Evolutionary conservation across 2,888 invertebrate genomes (phyloP).

Genomic region (Deilephila elpenor): DNA sequence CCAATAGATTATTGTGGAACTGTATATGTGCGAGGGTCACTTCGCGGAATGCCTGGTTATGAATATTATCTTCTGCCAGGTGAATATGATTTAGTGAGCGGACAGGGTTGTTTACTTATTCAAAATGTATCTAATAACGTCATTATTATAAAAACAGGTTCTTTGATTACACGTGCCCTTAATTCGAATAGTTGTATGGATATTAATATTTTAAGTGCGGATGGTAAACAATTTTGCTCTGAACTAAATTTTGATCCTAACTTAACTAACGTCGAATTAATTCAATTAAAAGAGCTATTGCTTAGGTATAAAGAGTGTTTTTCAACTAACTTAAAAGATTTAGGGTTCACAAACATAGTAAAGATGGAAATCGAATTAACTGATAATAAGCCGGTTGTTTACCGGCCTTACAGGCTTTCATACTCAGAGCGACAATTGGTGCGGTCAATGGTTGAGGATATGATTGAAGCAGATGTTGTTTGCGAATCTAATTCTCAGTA

Average conservation of each 20-base stretch:
- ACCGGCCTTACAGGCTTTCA: no score
- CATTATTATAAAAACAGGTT: neutral
- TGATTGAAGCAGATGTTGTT: no score
- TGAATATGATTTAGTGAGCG: neutral
- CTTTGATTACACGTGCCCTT: neutral
- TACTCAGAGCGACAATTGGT: no score
- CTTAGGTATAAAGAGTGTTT: neutral
- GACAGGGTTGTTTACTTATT: neutral
- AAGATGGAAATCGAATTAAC: neutral
- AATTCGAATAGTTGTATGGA: constrained; percentile 1
- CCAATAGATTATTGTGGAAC: neutral
- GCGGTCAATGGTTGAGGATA: no score
- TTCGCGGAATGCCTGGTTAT: neutral
- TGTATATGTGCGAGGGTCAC: neutral
- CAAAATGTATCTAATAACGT: neutral
- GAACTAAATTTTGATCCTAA: neutral
- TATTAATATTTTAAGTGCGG: neutral
- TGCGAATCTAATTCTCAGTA: no score
- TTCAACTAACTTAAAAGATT: neutral
- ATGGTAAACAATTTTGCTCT: neutral
- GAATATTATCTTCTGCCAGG: neutral
- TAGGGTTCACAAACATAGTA: neutral
- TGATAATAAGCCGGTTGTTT: neutral
- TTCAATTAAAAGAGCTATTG: neutral
- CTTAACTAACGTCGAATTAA: neutral